A percentile compares a stretch with the other conserved stretches of the same genome.
Evolutionary conservation across 2,888 invertebrate species (phyloP).

Genomic region (Hofmannophila pseudospretella): DNA sequence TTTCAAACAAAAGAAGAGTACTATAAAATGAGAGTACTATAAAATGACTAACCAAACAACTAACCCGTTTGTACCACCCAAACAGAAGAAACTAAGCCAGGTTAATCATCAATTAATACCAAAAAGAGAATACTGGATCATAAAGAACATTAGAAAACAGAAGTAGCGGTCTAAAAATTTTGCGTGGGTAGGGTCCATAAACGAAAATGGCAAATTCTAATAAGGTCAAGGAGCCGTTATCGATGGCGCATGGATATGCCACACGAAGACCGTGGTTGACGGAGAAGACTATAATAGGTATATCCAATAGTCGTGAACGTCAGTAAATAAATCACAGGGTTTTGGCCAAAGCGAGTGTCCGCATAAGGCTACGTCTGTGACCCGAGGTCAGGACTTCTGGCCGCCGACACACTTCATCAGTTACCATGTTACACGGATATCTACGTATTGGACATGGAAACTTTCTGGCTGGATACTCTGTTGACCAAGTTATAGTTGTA

Average conservation of each 20-base stretch:
- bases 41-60: background rate
- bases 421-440: slow-evolving; percentile 13
- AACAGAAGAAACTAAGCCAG: background rate
- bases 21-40: no score
- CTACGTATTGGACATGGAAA: no score
- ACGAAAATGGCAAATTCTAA: slow-evolving; percentile 45
- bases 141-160: slow-evolving; percentile 8
- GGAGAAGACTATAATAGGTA: slow-evolving; percentile 17
- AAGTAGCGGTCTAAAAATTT: slow-evolving; percentile 24
- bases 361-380: slow-evolving; percentile 31
- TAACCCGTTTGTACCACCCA: no score
- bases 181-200: slow-evolving; percentile 43
- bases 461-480: no score
- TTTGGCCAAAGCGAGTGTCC: slow-evolving; percentile 27
- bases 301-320: slow-evolving; percentile 4
- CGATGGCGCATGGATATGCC: slow-evolving; percentile 26
- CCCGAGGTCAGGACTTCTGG: slow-evolving; percentile 19
- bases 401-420: slow-evolving; percentile 17
- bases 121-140: slow-evolving; percentile 7
- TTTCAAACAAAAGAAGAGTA: no score
- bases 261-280: slow-evolving; percentile 13
- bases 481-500: no score
- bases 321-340: slow-evolving; percentile 14
- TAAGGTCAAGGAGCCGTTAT: slow-evolving; percentile 49
- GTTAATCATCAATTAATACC: slow-evolving; percentile 1